Percentiles rank a stretch among this genome's conserved stretches.
phyloP scores from a whole-genome alignment of 2,113 vertebrate species.

The Dissostichus mawsoni region DNA sequence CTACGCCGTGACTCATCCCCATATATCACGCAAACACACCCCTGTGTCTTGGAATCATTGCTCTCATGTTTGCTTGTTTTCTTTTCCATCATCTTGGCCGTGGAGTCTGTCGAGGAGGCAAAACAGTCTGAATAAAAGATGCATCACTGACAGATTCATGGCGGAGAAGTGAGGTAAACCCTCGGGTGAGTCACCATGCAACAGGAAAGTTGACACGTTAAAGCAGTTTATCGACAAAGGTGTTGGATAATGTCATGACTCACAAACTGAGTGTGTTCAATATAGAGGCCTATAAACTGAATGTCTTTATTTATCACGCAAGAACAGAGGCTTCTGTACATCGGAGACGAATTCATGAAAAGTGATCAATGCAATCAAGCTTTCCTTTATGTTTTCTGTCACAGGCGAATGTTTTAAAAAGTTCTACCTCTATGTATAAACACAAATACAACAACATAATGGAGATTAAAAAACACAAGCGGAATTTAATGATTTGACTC shows the following conservation, averaged over 20 bases:
- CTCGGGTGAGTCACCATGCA: constrained; percentile 60
- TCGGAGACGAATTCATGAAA: neutral
- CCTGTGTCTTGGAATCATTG: constrained; percentile 57
- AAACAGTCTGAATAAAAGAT: constrained; percentile 48
- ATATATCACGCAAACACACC: constrained; percentile 65
- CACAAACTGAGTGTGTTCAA: neutral
- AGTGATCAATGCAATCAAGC: neutral
- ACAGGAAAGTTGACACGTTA: constrained; percentile 3
- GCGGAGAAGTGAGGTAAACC: constrained; percentile 58
- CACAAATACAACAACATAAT: neutral
- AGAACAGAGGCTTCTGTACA: too few species aligned
- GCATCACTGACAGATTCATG: constrained; percentile 58
- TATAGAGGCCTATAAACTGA: too few species aligned
- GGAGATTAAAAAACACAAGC: neutral
- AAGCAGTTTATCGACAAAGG: neutral
- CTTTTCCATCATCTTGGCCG: constrained; percentile 60
- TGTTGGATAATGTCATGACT: neutral
- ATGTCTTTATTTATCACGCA: too few species aligned
- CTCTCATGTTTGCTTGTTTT: constrained; percentile 71
- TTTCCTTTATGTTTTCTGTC: neutral
- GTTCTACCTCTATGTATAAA: neutral
- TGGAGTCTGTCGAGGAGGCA: constrained; percentile 57
- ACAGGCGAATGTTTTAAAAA: neutral
- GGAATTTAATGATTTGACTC: neutral
- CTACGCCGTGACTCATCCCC: too few species aligned